Percentiles rank a stretch among this genome's conserved stretches.
Conservation (phyloP, 2,113 vertebrate genomes). For the Ctenomys sociabilis region DNA sequence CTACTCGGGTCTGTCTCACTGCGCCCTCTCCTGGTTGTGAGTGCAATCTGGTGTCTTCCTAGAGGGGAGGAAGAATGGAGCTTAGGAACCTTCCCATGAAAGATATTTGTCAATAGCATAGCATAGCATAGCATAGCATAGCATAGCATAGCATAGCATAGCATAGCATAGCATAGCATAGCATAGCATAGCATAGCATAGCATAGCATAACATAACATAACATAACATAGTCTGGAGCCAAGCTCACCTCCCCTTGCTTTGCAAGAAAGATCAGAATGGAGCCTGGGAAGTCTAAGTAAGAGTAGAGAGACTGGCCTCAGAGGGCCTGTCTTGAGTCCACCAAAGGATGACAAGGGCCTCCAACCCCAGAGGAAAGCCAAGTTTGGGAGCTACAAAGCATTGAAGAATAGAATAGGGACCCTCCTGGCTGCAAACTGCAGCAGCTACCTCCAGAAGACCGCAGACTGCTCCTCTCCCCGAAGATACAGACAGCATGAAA, state of each 20-base stretch:
- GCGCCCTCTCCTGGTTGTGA: conserved; percentile 60
- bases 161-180: no score
- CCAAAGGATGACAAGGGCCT: not conserved
- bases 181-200: no score
- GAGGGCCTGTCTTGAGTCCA: rapidly evolving
- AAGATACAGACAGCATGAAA: not conserved
- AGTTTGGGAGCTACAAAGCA: not conserved
- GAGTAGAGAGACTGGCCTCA: not conserved
- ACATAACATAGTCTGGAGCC: not conserved
- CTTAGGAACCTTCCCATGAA: not conserved
- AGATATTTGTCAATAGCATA: no score
- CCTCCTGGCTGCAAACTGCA: not conserved
- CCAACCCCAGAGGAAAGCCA: not conserved
- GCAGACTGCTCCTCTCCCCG: no score
- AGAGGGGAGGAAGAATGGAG: not conserved
- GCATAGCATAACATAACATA: no score
- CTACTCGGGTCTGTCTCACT: conserved; percentile 18
- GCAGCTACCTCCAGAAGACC: no score
- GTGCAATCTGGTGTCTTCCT: not conserved
- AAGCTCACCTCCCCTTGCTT: not conserved
- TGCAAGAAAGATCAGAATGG: not conserved
- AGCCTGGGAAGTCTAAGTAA: rapidly evolving
- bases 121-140: no score
- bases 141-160: no score
- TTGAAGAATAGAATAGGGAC: not conserved